Percentiles rank a stretch among this genome's conserved stretches.
Conservation (phyloP, 2,888 invertebrate genomes). For the Mystacides longicornis region DNA sequence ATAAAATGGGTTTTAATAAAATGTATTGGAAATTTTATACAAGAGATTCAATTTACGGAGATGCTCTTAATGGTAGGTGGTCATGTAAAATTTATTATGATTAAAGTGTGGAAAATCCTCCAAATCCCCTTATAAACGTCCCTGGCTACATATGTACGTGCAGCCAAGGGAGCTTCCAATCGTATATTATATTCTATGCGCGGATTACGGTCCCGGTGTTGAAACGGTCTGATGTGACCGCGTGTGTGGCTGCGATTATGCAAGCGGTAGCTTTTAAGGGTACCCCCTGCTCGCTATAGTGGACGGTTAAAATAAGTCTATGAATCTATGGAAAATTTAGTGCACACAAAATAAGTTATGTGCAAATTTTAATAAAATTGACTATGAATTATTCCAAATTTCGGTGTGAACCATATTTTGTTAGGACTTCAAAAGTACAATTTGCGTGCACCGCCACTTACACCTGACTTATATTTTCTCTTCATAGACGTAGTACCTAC, state of each 20-base stretch:
- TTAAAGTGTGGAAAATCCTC: constrained; percentile 1
- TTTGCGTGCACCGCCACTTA: too few species aligned
- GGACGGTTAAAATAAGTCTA: too few species aligned
- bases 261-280: too few species aligned
- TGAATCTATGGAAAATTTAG: too few species aligned
- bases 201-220: background rate
- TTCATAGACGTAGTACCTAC: too few species aligned
- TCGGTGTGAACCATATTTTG: too few species aligned
- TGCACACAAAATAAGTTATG: too few species aligned
- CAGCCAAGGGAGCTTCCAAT: background rate
- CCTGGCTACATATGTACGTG: background rate
- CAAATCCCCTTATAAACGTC: background rate
- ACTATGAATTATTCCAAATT: too few species aligned
- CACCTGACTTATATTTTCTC: too few species aligned
- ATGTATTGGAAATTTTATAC: background rate
- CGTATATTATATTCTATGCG: background rate
- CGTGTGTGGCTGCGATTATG: background rate
- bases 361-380: too few species aligned
- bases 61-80: background rate
- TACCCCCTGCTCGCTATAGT: too few species aligned
- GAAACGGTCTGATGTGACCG: background rate
- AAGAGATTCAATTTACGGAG: background rate
- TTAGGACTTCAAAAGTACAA: too few species aligned
- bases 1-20: background rate
- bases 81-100: constrained; percentile 2